Conservation (phyloP, 2,797 vertebrate genomes). For the Tangara arthus region DNA sequence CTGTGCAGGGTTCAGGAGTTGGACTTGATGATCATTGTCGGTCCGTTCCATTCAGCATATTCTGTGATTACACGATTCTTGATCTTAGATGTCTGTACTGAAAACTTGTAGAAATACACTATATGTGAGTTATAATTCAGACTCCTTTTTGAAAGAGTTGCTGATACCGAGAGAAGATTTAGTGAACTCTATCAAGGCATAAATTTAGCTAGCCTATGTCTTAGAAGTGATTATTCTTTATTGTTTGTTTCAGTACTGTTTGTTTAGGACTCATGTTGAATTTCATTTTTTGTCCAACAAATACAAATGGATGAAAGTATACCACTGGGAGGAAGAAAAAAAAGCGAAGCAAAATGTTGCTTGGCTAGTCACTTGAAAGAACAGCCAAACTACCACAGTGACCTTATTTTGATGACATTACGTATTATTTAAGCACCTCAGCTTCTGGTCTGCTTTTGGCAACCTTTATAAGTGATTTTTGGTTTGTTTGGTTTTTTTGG, state of each 20-base stretch:
- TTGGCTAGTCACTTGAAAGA: neutral
- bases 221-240: neutral
- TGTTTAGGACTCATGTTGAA: neutral
- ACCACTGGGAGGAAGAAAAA: neutral
- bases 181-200: neutral
- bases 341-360: neutral
- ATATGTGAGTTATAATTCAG: neutral
- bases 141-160: neutral
- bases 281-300: neutral
- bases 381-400: neutral
- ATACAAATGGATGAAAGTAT: neutral
- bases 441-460: neutral
- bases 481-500: neutral
- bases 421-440: neutral
- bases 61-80: neutral
- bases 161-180: neutral
- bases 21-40: rapidly evolving
- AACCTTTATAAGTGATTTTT: neutral
- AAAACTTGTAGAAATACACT: neutral
- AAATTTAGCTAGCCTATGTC: neutral
- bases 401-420: neutral
- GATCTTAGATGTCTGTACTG: neutral
- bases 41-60: neutral
- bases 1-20: neutral
- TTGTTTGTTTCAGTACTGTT: neutral